Conservation (phyloP, 2,113 vertebrate genomes). For the Capreolus pygargus region DNA sequence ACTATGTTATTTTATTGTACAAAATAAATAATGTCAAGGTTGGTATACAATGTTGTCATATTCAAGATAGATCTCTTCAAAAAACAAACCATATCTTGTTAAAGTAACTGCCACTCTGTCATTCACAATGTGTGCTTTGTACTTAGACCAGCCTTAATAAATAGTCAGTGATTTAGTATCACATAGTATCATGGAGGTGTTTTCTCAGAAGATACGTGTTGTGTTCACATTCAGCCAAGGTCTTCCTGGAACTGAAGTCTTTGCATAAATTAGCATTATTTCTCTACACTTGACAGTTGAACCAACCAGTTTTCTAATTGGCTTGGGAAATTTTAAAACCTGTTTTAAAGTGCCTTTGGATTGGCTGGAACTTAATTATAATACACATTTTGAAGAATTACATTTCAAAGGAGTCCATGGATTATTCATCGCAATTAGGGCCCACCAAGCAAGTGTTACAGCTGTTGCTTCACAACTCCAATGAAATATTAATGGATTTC, state of each 20-base stretch:
- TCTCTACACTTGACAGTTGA: constrained; percentile 32
- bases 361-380: constrained; percentile 72
- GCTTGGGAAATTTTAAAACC: constrained; percentile 65
- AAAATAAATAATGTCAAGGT: constrained; percentile 14
- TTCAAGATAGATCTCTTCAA: not conserved
- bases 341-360: constrained; percentile 71
- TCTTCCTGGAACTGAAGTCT: constrained; percentile 65
- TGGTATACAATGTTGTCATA: constrained; percentile 20
- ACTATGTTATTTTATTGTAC: not conserved
- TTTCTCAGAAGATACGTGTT: not conserved
- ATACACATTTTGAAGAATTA: constrained; percentile 69
- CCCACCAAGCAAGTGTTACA: constrained; percentile 67
- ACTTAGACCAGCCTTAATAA: constrained; percentile 41
- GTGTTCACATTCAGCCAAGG: constrained; percentile 31
- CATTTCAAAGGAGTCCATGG: constrained; percentile 68
- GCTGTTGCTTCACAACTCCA: constrained; percentile 55
- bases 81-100: constrained; percentile 5
- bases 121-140: constrained; percentile 26
- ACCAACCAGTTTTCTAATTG: constrained; percentile 62
- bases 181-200: constrained; percentile 35
- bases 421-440: constrained; percentile 77
- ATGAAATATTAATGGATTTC: constrained; percentile 63
- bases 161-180: constrained; percentile 15
- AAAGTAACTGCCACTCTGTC: not conserved
- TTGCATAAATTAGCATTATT: constrained; percentile 59